Conservation (phyloP, 2,797 vertebrate species). For the Salarias fasciatus region DNA sequence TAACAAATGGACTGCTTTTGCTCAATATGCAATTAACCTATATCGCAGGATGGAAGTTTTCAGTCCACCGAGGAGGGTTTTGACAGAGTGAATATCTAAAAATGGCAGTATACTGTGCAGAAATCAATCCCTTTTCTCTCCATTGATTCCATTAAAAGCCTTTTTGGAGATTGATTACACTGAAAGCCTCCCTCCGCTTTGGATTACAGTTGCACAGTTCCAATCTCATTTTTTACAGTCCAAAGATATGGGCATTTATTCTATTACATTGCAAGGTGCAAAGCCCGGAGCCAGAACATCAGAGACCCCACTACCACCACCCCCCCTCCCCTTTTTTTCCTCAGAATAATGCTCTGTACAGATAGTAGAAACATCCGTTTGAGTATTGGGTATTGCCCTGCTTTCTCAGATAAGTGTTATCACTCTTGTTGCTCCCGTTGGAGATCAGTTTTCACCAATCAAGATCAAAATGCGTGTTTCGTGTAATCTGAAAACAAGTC, state of each 20-base stretch:
- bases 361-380: slow-evolving; percentile 63
- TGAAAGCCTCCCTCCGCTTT: slow-evolving; percentile 78
- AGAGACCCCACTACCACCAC: slow-evolving; percentile 37
- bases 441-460: slow-evolving; percentile 59
- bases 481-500: slow-evolving; percentile 41
- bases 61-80: slow-evolving; percentile 68
- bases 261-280: slow-evolving; percentile 75
- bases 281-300: slow-evolving; percentile 57
- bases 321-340: slow-evolving; percentile 18
- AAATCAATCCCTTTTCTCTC: slow-evolving; percentile 80
- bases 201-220: slow-evolving; percentile 76
- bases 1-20: slow-evolving; percentile 74
- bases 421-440: slow-evolving; percentile 59
- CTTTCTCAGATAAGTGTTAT: slow-evolving; percentile 69
- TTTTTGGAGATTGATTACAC: slow-evolving; percentile 86
- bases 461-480: slow-evolving; percentile 57
- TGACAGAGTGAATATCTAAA: slow-evolving; percentile 80
- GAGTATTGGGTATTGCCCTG: slow-evolving; percentile 61
- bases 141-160: slow-evolving; percentile 86
- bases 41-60: slow-evolving; percentile 74
- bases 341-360: slow-evolving; percentile 63
- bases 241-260: slow-evolving; percentile 77
- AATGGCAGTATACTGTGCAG: slow-evolving; percentile 72
- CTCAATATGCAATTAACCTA: slow-evolving; percentile 82
- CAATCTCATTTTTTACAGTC: slow-evolving; percentile 73